A percentile compares a stretch with the other conserved stretches of the same genome.
Conservation (phyloP, 2,113 vertebrate species). For the Xerus inauris region DNA sequence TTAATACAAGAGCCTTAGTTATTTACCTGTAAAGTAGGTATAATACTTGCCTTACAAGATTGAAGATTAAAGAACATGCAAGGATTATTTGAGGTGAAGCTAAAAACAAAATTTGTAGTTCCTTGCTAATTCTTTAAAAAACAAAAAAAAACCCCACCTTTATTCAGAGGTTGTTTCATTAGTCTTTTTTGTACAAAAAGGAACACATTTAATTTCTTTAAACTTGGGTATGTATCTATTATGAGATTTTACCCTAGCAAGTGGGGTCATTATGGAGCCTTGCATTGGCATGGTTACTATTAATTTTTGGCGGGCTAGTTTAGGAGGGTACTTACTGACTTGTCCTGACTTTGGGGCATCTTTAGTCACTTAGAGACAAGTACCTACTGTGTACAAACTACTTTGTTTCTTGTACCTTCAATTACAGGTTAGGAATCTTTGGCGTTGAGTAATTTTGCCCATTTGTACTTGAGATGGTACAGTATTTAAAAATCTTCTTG, state of each 20-base stretch:
- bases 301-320: neutral
- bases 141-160: neutral
- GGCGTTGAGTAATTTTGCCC: neutral
- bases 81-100: slow-evolving; percentile 12
- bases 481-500: slow-evolving; percentile 49
- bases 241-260: neutral
- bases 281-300: neutral
- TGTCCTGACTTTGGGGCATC: neutral
- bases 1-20: slow-evolving; percentile 9
- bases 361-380: neutral
- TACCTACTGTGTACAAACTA: neutral
- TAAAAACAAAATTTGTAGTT: slow-evolving; percentile 39
- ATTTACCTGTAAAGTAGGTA: slow-evolving; percentile 39
- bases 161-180: slow-evolving; percentile 40
- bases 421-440: slow-evolving; percentile 41
- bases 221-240: neutral
- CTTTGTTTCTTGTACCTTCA: slow-evolving; percentile 33
- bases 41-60: neutral
- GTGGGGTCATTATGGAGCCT: neutral
- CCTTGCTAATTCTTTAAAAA: slow-evolving; percentile 26
- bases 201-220: slow-evolving; percentile 8
- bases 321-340: neutral
- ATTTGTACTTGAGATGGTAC: slow-evolving; percentile 33
- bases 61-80: neutral
- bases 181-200: slow-evolving; percentile 4